Evolutionary conservation across 2,113 vertebrate genomes (phyloP).

Genomic region (Colaptes auratus): DNA sequence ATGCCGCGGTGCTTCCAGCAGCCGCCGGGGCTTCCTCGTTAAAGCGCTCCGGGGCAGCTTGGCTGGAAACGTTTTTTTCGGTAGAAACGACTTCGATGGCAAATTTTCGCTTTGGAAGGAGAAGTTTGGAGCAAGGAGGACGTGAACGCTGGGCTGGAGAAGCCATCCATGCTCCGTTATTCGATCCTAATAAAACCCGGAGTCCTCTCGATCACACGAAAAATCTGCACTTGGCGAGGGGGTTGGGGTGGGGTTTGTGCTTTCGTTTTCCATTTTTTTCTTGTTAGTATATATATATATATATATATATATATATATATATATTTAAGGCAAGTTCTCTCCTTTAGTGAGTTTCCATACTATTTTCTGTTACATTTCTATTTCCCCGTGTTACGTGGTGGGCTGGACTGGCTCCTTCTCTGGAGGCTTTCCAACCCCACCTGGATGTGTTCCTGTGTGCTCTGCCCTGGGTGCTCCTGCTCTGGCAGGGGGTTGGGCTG

Average conservation of each 20-base stretch:
- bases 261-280: too few species aligned
- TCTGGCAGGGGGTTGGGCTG: too few species aligned
- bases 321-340: not conserved
- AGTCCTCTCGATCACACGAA: not conserved
- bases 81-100: not conserved
- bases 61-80: not conserved
- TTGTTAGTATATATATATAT: too few species aligned
- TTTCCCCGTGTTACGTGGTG: rapidly evolving
- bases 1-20: rapidly evolving
- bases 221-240: not conserved
- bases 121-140: not conserved
- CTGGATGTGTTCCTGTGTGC: too few species aligned
- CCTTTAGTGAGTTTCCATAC: not conserved
- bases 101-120: not conserved
- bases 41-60: not conserved
- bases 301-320: too few species aligned
- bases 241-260: not conserved
- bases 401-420: not conserved
- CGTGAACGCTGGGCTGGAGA: not conserved
- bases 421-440: too few species aligned
- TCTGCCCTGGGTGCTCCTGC: too few species aligned
- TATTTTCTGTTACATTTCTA: not conserved
- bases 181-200: rapidly evolving
- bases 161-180: not conserved
- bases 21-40: rapidly evolving